Conservation (phyloP, 2,888 invertebrate species). For the Buathra laborator region DNA sequence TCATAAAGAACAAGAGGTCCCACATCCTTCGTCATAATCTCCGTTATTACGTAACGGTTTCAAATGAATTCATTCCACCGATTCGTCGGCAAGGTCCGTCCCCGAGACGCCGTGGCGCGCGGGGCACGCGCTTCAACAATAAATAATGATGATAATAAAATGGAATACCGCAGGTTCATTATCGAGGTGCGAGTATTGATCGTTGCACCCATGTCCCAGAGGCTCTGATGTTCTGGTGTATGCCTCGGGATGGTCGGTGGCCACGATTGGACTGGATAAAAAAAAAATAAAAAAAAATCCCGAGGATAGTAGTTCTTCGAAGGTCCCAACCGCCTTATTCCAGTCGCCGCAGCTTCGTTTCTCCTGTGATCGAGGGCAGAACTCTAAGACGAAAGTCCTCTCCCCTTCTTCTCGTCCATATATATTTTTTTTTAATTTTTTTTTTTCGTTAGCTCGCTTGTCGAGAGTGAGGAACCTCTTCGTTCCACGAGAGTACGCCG, state of each 20-base stretch:
- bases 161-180: constrained; percentile 77
- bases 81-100: not conserved
- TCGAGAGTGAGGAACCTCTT: constrained; percentile 36
- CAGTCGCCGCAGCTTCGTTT: constrained; percentile 41
- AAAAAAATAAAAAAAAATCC: constrained; percentile 23
- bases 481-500: constrained; percentile 23
- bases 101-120: not conserved
- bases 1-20: not conserved
- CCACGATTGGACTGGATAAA: constrained; percentile 45
- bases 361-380: constrained; percentile 34
- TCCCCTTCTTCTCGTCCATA: constrained; percentile 19
- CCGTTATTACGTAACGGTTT: not conserved
- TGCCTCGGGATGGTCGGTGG: constrained; percentile 14
- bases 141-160: constrained; percentile 81
- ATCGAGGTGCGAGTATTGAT: constrained; percentile 79
- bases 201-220: constrained; percentile 55
- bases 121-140: constrained; percentile 76
- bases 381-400: constrained; percentile 32
- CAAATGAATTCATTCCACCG: not conserved
- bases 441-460: constrained; percentile 32
- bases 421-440: not conserved
- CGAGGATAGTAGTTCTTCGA: constrained; percentile 43
- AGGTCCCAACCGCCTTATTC: constrained; percentile 51
- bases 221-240: constrained; percentile 32
- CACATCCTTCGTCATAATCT: not conserved